phyloP scores from a whole-genome alignment of 2,113 vertebrate species.

The Haplochromis burtoni region DNA sequence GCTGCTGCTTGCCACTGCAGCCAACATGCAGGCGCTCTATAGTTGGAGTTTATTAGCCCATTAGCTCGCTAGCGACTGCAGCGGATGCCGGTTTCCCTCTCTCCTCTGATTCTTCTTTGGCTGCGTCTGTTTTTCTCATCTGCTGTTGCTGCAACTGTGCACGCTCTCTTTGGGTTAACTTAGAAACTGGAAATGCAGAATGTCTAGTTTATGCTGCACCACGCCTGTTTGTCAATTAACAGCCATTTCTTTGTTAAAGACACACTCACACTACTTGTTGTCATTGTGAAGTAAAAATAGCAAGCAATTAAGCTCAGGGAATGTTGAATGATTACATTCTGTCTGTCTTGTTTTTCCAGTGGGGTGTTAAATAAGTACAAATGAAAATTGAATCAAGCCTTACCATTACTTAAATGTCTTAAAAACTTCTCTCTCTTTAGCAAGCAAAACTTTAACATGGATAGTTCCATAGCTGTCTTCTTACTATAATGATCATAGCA shows the following conservation, averaged over 20 bases:
- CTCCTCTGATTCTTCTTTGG: neutral
- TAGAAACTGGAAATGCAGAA: slow-evolving; percentile 37
- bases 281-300: neutral
- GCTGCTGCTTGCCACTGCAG: slow-evolving; percentile 31
- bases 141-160: neutral
- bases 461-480: neutral
- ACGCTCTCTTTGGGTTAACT: neutral
- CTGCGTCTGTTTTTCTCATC: slow-evolving; percentile 25
- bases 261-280: neutral
- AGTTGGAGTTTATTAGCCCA: slow-evolving; percentile 66
- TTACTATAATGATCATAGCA: neutral
- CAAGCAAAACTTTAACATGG: neutral
- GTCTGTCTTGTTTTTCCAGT: neutral
- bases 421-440: neutral
- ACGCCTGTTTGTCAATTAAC: slow-evolving; percentile 25
- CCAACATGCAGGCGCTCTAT: slow-evolving; percentile 40
- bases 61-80: slow-evolving; percentile 29
- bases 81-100: neutral
- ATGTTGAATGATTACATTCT: neutral
- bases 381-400: neutral
- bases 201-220: slow-evolving; percentile 15
- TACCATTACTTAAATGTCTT: neutral
- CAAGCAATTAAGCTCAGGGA: neutral
- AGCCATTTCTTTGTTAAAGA: slow-evolving; percentile 15
- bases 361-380: neutral